Evolutionary conservation across 2,888 invertebrate species (phyloP).

Genomic region (Eurois occulta): DNA sequence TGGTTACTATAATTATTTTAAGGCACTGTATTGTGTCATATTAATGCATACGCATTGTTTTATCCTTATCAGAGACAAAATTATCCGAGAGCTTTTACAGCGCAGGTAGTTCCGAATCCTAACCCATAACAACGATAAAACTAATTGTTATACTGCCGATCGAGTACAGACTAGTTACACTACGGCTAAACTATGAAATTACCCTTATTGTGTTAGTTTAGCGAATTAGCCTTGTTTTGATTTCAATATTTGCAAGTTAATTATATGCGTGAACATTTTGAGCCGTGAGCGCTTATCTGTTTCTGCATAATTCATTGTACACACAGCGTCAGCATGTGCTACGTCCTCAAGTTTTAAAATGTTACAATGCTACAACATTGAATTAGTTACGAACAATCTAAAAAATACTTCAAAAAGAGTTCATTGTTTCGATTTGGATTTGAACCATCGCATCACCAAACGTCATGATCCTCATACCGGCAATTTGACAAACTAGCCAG

Average conservation of each 20-base stretch:
- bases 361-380: no score
- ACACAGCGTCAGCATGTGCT: no score
- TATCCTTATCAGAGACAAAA: not conserved
- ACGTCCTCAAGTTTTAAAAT: no score
- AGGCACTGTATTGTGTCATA: not conserved
- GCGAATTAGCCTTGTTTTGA: slow-evolving; percentile 44
- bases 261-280: slow-evolving; percentile 58
- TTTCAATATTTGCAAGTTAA: slow-evolving; percentile 63
- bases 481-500: no score
- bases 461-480: no score
- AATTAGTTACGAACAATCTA: no score
- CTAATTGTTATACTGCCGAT: slow-evolving; percentile 34
- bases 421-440: no score
- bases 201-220: slow-evolving; percentile 44
- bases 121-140: slow-evolving; percentile 10
- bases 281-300: slow-evolving; percentile 54
- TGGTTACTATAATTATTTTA: no score
- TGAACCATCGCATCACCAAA: no score
- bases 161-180: slow-evolving; percentile 25
- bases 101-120: slow-evolving; percentile 5
- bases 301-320: slow-evolving; percentile 49
- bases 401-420: no score
- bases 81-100: not conserved
- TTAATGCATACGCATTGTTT: not conserved
- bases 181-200: slow-evolving; percentile 37